Evolutionary conservation across 2,888 invertebrate genomes (phyloP).

Genomic region (Macrosiphum euphorbiae): DNA sequence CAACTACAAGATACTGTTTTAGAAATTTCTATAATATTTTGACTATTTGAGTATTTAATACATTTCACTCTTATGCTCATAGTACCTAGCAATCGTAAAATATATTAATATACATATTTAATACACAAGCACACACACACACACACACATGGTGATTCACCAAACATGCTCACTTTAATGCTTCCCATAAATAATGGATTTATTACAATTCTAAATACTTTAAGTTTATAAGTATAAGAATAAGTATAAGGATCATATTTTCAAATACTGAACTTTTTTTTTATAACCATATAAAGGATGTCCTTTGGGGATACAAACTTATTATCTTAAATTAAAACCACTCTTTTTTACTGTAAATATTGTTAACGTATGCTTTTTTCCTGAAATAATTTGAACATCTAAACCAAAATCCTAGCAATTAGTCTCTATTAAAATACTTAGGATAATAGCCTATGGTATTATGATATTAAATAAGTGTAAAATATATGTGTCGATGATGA

Average conservation of each 20-base stretch:
- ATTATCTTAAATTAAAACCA: background rate
- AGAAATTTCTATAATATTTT: background rate
- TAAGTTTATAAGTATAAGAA: background rate
- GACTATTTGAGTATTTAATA: too few relatives aligned
- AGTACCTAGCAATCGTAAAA: too few relatives aligned
- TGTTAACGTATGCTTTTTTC: background rate
- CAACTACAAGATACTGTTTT: background rate
- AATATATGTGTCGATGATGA: background rate
- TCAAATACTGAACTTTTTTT: background rate
- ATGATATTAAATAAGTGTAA: background rate
- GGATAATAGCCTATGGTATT: background rate
- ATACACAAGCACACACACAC: too few relatives aligned
- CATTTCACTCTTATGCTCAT: too few relatives aligned
- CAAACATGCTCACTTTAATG: background rate
- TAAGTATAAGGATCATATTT: background rate
- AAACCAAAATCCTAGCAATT: background rate
- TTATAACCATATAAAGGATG: background rate
- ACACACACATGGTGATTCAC: too few relatives aligned
- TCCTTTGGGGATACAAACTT: background rate
- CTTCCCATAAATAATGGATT: background rate
- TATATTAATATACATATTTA: too few relatives aligned
- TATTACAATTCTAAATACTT: background rate
- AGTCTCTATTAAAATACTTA: background rate
- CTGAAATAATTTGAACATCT: background rate
- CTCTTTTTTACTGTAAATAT: background rate